Evolutionary conservation across 2,113 vertebrate genomes (phyloP).

Genomic region (Pao palembangensis): DNA sequence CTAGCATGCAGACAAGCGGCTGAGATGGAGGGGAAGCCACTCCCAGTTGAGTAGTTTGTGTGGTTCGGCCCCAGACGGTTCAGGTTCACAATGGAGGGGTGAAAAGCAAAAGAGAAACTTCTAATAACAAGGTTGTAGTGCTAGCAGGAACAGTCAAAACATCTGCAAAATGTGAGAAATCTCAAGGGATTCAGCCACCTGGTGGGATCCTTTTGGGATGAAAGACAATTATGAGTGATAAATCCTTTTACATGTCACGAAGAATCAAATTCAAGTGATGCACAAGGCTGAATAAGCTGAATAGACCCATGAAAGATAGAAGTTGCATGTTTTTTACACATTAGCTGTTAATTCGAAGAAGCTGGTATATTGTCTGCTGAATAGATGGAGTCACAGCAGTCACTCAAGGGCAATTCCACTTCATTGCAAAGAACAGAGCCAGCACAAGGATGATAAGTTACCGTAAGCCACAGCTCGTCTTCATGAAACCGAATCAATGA

Average conservation of each 20-base stretch:
- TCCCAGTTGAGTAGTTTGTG: constrained; percentile 43
- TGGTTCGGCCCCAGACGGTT: constrained; percentile 50
- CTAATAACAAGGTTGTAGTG: constrained; percentile 38
- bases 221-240: too few relatives aligned
- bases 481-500: constrained; percentile 45
- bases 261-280: too few relatives aligned
- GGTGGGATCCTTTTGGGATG: constrained; percentile 24
- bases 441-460: constrained; percentile 44
- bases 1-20: constrained; percentile 53
- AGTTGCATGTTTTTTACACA: not conserved
- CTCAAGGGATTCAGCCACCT: constrained; percentile 30
- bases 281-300: not conserved
- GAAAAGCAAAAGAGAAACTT: constrained; percentile 34
- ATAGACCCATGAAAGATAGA: constrained; percentile 20
- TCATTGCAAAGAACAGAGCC: constrained; percentile 30
- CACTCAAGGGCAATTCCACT: constrained; percentile 55
- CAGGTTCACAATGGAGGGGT: constrained; percentile 52
- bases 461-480: constrained; percentile 35
- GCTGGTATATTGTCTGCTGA: not conserved
- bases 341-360: constrained; percentile 6
- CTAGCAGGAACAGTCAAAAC: constrained; percentile 16
- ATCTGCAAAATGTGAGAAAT: constrained; percentile 6
- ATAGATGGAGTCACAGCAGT: constrained; percentile 21
- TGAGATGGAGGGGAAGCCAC: constrained; percentile 47
- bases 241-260: too few relatives aligned